Evolutionary conservation across 2,113 vertebrate species (phyloP).

Genomic region (Dendropsophus ebraccatus): DNA sequence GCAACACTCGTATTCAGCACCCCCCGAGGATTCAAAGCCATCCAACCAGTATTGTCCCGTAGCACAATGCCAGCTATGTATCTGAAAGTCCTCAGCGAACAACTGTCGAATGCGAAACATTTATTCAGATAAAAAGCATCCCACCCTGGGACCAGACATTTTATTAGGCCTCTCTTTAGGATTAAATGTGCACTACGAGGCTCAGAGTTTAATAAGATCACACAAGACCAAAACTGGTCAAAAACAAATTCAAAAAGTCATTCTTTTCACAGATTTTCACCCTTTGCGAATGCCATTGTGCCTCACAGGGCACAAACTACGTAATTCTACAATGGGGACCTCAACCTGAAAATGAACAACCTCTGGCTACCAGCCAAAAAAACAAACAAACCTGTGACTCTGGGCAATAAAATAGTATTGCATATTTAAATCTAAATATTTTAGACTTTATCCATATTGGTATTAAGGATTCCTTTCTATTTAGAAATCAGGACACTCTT

Average conservation of each 20-base stretch:
- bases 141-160: slow-evolving; percentile 29
- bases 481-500: no score
- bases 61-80: not conserved
- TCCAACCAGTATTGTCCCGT: not conserved
- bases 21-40: not conserved
- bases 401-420: not conserved
- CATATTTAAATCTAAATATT: no score
- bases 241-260: slow-evolving; percentile 51
- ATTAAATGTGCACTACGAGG: slow-evolving; percentile 32
- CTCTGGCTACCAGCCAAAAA: not conserved
- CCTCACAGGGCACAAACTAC: not conserved
- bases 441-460: no score
- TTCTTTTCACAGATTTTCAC: slow-evolving; percentile 18
- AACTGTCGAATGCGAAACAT: slow-evolving; percentile 12
- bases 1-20: not conserved
- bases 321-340: not conserved
- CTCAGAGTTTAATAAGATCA: slow-evolving; percentile 42
- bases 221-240: slow-evolving; percentile 31
- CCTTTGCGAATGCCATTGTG: not conserved
- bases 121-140: slow-evolving; percentile 49
- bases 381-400: not conserved
- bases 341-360: not conserved
- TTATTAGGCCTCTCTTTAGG: slow-evolving; percentile 35
- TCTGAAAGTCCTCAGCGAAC: not conserved
- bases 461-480: no score